These are phyloP conservation scores for Diploscapter pachys DNA, from an alignment of 1,140 invertebrate genomes.

Conservation along the genomic window DNA sequence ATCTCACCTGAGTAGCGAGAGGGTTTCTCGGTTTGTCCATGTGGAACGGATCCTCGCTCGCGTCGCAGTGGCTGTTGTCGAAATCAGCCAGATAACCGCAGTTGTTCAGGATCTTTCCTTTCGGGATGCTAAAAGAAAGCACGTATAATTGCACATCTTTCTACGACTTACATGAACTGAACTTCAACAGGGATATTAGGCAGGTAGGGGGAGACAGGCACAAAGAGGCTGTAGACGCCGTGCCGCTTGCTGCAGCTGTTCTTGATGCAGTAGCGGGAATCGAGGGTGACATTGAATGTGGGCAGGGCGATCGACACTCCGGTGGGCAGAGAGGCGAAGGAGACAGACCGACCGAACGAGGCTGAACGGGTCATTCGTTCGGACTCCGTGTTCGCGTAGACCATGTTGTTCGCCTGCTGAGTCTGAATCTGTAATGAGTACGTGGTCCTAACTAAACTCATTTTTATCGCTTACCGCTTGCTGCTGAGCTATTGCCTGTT, in stretches of 20 bases:
- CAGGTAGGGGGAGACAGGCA: slow-evolving; percentile 52
- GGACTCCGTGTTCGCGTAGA: too few species aligned
- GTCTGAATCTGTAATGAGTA: slow-evolving; percentile 8
- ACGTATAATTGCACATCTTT: background rate
- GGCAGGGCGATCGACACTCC: slow-evolving; percentile 29
- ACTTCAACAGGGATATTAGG: slow-evolving; percentile 47
- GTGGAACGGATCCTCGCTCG: background rate
- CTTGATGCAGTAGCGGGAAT: slow-evolving; percentile 49
- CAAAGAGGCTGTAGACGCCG: slow-evolving; percentile 52
- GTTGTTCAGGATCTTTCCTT: slow-evolving; percentile 11
- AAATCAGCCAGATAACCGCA: slow-evolving; percentile 19
- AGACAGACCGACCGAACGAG: too few species aligned
- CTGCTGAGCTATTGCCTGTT: too few species aligned
- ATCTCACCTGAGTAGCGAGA: slow-evolving; percentile 6
- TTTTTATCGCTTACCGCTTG: background rate
- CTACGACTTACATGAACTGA: slow-evolving; percentile 43
- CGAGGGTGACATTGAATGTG: slow-evolving; percentile 49
- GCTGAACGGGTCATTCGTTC: too few species aligned
- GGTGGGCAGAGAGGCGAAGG: background rate
- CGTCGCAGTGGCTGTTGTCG: slow-evolving; percentile 8
- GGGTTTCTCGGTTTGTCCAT: slow-evolving; percentile 1
- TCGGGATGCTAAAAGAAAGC: slow-evolving; percentile 18
- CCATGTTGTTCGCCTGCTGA: background rate
- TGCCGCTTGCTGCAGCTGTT: slow-evolving; percentile 42
- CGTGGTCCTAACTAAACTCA: background rate